Evolutionary conservation across 2,797 vertebrate genomes (phyloP).

Genomic region (Pseudocheirus occidentalis): DNA sequence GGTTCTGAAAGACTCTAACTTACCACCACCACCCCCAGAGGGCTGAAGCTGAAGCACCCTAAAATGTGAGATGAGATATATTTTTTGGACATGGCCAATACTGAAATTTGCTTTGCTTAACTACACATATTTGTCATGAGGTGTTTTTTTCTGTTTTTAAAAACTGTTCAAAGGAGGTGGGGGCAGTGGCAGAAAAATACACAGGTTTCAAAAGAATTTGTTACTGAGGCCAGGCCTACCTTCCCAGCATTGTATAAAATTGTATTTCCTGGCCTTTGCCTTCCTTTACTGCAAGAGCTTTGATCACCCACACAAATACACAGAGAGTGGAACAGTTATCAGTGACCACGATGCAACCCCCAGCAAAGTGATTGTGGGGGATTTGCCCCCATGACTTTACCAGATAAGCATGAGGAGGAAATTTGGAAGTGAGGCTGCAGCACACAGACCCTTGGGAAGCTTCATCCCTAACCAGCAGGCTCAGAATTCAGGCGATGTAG

Average conservation of each 20-base stretch:
- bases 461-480: neutral
- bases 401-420: neutral
- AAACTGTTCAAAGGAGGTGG: neutral
- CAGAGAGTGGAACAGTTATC: neutral
- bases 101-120: neutral
- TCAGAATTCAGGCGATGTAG: neutral
- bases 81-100: conserved; percentile 4
- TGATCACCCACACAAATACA: neutral
- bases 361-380: neutral
- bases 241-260: neutral
- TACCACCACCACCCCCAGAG: neutral
- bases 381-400: neutral
- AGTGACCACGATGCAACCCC: neutral
- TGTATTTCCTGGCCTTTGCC: neutral
- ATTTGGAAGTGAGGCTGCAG: neutral
- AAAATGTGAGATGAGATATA: neutral
- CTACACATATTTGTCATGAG: neutral
- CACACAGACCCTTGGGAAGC: neutral
- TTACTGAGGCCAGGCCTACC: neutral
- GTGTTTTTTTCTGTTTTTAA: neutral
- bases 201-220: neutral
- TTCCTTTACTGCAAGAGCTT: neutral
- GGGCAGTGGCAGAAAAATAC: neutral
- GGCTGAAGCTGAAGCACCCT: neutral
- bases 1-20: neutral